Base-by-base conservation (phyloP, 2,888 invertebrate species). In the Dynastes grantii region DNA sequence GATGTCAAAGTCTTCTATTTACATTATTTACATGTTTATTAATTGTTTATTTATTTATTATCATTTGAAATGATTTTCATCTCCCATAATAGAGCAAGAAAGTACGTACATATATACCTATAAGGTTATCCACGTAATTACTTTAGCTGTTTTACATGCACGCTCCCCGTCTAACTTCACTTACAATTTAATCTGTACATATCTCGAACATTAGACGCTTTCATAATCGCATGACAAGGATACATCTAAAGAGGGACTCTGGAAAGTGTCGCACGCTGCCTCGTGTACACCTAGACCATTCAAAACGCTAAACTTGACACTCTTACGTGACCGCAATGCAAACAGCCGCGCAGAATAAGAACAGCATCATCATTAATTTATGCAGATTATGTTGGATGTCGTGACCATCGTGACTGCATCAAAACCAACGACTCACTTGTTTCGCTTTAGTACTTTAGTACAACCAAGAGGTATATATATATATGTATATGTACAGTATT, bases 311-410 rank as follows among this genome's bases (percentile, higher is more conserved):
- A 73, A 73, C 73, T 73, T 73, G 73, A 73, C 73, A 73, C 73
- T 61, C 45, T 73, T 73, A 73, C 73, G 73, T 73, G 73, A 73
- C 73, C 73, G 73, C 40, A 73, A 73, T 73, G 61, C 61, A 61
- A 61, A 73, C 40, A 22, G 61, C 45, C 58, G 61, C 58, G 11
- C 16, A 71, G 58, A 71, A 51, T 29, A 55, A 61, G 58, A 73
- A 40, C 58, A 73, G 13, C 68, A 68, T 55, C 32, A 55, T 32
- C 58, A 45, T 73, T 61, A 73, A 73, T 73, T 73, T 73, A 73
- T 73, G 73, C 73, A 58, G 73, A 73, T 73, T 73, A 73, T 73
- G 73, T 29, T 22, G 73, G 73, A 58, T 73, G 61, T 73, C 61
- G 73, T 73, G 73, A 58, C 61, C 73, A 61, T 73, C 73, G 61